phyloP scores from a whole-genome alignment of 92 coral and sea anemone genomes.

The Bergia sp. region DNA sequence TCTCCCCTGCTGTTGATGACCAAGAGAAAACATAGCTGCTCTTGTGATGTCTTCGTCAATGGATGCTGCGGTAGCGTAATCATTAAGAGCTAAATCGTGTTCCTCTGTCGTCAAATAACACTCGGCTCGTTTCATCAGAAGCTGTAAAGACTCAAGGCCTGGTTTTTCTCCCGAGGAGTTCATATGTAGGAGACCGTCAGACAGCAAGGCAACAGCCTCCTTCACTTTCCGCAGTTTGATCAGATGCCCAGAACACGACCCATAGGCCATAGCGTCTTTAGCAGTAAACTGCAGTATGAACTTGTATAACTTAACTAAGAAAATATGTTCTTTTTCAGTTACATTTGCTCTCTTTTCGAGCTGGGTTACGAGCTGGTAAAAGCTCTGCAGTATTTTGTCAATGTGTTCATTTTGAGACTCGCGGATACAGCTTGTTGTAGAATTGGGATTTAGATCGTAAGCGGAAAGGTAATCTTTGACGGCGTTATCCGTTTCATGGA shows the following conservation, averaged over 20 bases:
- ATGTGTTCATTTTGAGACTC: conserved; percentile 56
- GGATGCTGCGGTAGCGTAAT: conserved; percentile 68
- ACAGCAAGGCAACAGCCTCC: conserved; percentile 66
- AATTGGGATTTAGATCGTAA: conserved; percentile 54
- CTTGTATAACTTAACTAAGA: conserved; percentile 59
- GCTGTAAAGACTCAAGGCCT: conserved; percentile 36
- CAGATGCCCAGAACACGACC: conserved; percentile 69
- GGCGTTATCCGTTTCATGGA: conserved; percentile 54
- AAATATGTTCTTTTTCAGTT: conserved; percentile 32
- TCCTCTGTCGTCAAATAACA: conserved; percentile 69
- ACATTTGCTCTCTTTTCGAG: conserved; percentile 36
- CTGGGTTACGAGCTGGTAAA: conserved; percentile 56
- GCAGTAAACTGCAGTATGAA: conserved; percentile 66
- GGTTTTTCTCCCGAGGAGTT: conserved; percentile 24
- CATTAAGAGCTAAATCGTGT: conserved; percentile 62
- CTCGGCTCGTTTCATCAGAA: conserved; percentile 68
- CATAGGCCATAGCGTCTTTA: conserved; percentile 46
- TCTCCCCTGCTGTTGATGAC: conserved; percentile 58
- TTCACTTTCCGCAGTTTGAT: conserved; percentile 61
- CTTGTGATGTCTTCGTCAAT: conserved; percentile 65
- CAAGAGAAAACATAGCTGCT: conserved; percentile 53
- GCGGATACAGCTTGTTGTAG: conserved; percentile 51
- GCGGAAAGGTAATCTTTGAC: conserved; percentile 64
- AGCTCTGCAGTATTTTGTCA: conserved; percentile 54
- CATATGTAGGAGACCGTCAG: conserved; percentile 62